Base-by-base conservation (phyloP, 2,797 vertebrate genomes). In the Enteromius radiatus region DNA sequence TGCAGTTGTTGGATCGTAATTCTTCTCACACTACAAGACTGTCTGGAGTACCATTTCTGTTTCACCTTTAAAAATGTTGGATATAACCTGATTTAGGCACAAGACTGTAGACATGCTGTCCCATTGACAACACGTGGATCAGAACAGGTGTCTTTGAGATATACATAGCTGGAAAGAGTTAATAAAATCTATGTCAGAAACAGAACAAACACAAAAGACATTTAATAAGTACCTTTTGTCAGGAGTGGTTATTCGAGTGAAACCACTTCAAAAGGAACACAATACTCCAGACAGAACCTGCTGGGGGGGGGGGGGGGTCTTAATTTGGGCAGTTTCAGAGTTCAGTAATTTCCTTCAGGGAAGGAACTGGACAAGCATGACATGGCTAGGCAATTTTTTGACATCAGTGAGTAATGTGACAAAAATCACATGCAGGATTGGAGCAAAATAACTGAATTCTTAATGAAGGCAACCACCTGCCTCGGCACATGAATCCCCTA, bases 331-430 rank as follows among this genome's bases (percentile, higher is more conserved):
- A 4, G 4, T 69, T 33, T 9, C 7, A 54, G 47, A 21, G 31
- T 7, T 79, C 15, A 1, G 10, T 31, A 54, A 79, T 71, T 45
- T 28, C 38, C 78, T 54, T 41, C 1, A 21, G 36, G 36, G 49
- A 56, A 54, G 17, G 17, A 41, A 69, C 15, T 69, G 15, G 38
- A 59, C 54, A 61, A 56, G 73, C 52, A 69, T 52, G 49, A 54
- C 28, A 33, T 68, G 28, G 15, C 15, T 36, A 1, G 9, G 26
- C 19, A 10, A 14, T 65, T 64, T 36, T 33, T 31, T 21, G 52
- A 76, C 38, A 36, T 43, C 41, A 59, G 19, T 61, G 52, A 38
- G 36, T 76, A 76, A 76, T 41, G 36, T 43, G 23, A 76, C 49
- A 38, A 26, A 26, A 78, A 61, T 41, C 0, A 23, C 1, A 9